Conservation (phyloP, 1,140 invertebrate genomes). For the Philopotamus ludificatus region DNA sequence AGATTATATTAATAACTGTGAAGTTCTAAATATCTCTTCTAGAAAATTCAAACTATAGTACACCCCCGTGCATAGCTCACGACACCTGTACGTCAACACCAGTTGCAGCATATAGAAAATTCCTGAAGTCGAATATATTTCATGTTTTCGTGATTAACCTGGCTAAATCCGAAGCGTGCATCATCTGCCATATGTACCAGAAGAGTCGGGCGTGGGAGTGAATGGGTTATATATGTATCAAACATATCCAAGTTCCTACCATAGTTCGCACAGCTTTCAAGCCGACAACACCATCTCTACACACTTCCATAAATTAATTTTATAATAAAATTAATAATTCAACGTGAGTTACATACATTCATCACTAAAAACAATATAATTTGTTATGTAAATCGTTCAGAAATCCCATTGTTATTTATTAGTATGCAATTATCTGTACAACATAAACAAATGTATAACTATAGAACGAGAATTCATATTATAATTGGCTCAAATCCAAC, state of each 20-base stretch:
- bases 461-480: neutral
- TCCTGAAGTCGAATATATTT: slow-evolving; percentile 18
- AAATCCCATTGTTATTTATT: too few relatives aligned
- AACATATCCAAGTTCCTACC: neutral
- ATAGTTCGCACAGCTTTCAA: slow-evolving; percentile 6
- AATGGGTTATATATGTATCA: slow-evolving; percentile 14
- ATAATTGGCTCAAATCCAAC: slow-evolving; percentile 12
- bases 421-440: too few relatives aligned
- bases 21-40: too few relatives aligned
- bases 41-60: too few relatives aligned
- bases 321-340: too few relatives aligned
- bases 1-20: too few relatives aligned
- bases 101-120: neutral
- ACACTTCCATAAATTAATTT: too few relatives aligned
- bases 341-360: too few relatives aligned
- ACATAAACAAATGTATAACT: too few relatives aligned
- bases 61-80: too few relatives aligned
- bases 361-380: too few relatives aligned
- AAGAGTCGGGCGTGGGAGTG: slow-evolving; percentile 14
- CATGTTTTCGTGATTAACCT: slow-evolving; percentile 11
- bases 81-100: slow-evolving; percentile 3
- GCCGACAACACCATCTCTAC: slow-evolving; percentile 7
- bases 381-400: too few relatives aligned
- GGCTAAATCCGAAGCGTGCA: slow-evolving; percentile 12
- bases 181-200: slow-evolving; percentile 15